Conservation (phyloP, 1,140 invertebrate genomes). For the Psix sp. region DNA sequence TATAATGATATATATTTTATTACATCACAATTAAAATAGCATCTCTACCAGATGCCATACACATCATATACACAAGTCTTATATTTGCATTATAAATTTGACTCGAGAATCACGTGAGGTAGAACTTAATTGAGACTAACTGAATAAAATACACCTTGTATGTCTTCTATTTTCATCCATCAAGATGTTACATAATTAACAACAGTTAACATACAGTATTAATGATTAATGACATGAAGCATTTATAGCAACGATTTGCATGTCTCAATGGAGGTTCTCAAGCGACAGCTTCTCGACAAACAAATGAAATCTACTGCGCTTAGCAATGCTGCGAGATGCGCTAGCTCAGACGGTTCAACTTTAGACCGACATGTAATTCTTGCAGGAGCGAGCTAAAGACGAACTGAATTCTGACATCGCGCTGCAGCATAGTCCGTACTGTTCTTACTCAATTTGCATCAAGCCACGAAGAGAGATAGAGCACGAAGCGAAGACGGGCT, state of each 20-base stretch:
- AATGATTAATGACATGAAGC: slow-evolving; percentile 35
- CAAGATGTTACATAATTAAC: slow-evolving; percentile 10
- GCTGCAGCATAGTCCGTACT: slow-evolving; percentile 54
- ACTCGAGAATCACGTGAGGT: too few relatives aligned
- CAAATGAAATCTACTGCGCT: slow-evolving; percentile 68
- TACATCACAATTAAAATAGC: too few relatives aligned
- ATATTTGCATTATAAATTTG: too few relatives aligned
- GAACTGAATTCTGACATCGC: slow-evolving; percentile 43
- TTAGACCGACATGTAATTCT: slow-evolving; percentile 64
- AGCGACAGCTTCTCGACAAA: slow-evolving; percentile 53
- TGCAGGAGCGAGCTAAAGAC: slow-evolving; percentile 48
- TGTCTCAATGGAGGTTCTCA: slow-evolving; percentile 40
- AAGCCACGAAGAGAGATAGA: slow-evolving; percentile 55
- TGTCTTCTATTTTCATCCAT: too few relatives aligned
- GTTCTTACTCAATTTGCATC: slow-evolving; percentile 76
- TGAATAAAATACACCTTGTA: too few relatives aligned
- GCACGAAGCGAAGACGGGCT: slow-evolving; percentile 9
- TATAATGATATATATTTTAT: too few relatives aligned
- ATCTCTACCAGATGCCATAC: too few relatives aligned
- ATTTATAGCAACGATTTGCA: slow-evolving; percentile 32
- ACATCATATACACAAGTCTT: too few relatives aligned
- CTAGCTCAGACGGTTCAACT: slow-evolving; percentile 64
- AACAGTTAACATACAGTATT: slow-evolving; percentile 11
- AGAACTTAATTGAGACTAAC: too few relatives aligned
- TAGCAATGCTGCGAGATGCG: slow-evolving; percentile 40